These are phyloP conservation scores for Habrosyne pyritoides DNA, from an alignment of 2,888 invertebrate genomes.

Conservation along the genomic window DNA sequence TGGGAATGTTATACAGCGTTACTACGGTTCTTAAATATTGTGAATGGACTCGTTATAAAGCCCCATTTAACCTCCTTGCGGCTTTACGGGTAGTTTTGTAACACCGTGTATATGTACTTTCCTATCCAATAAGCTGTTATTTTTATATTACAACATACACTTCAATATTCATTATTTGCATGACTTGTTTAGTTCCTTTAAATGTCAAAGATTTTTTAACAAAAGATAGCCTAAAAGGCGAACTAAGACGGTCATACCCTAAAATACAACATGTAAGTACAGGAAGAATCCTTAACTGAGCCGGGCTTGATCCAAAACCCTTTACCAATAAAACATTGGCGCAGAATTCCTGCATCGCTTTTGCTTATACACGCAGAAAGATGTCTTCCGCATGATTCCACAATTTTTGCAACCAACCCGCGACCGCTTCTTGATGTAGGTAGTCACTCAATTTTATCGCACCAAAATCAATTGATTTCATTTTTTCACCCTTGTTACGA, in stretches of 20 bases:
- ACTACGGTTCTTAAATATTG: too few species aligned
- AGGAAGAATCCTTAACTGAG: slow-evolving; percentile 1
- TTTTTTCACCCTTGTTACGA: neutral
- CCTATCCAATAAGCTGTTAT: too few species aligned
- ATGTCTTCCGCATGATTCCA: slow-evolving; percentile 20
- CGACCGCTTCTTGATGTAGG: neutral
- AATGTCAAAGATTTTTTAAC: neutral
- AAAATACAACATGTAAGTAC: slow-evolving; percentile 1
- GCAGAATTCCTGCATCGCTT: slow-evolving; percentile 11
- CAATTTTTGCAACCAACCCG: slow-evolving; percentile 1
- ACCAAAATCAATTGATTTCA: neutral
- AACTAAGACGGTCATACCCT: neutral
- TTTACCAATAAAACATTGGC: slow-evolving; percentile 8
- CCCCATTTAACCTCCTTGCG: too few species aligned
- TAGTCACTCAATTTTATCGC: neutral
- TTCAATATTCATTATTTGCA: neutral
- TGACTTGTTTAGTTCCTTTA: neutral
- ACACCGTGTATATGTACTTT: too few species aligned
- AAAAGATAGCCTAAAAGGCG: neutral
- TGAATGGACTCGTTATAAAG: too few species aligned
- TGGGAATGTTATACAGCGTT: too few species aligned
- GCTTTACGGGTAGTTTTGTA: too few species aligned
- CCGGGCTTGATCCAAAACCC: slow-evolving; percentile 5
- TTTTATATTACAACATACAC: too few species aligned
- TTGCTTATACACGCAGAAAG: slow-evolving; percentile 37